A percentile compares a stretch with the other conserved stretches of the same genome.
Conservation (phyloP, 1,140 invertebrate species). For the Trichomalopsis sarcophagae region DNA sequence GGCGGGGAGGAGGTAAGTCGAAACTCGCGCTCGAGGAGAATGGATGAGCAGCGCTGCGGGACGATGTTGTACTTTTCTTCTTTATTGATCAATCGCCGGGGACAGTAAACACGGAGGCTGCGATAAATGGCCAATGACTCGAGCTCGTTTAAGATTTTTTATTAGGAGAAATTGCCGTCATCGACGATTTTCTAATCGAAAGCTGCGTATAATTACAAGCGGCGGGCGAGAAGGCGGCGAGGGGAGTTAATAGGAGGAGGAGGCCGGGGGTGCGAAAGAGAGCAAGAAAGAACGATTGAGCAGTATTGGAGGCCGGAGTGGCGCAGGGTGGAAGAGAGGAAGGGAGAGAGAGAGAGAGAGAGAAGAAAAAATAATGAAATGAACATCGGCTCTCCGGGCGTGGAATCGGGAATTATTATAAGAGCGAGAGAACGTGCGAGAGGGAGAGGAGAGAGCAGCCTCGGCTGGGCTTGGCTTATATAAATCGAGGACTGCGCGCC, state of each 20-base stretch:
- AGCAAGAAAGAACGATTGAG: slow-evolving; percentile 45
- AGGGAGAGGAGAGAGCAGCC: background rate
- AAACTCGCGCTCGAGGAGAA: background rate
- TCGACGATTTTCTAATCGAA: background rate
- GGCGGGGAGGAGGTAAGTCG: background rate
- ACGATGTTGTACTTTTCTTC: slow-evolving; percentile 39
- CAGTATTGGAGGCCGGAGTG: slow-evolving; percentile 29
- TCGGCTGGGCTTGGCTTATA: slow-evolving; percentile 64
- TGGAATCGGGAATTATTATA: slow-evolving; percentile 73
- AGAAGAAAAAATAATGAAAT: slow-evolving; percentile 74
- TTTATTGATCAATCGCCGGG: slow-evolving; percentile 41
- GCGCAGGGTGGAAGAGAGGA: slow-evolving; percentile 43
- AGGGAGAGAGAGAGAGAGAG: slow-evolving; percentile 49
- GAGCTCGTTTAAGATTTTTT: too few relatives aligned
- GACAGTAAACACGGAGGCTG: background rate
- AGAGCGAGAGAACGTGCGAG: slow-evolving; percentile 54
- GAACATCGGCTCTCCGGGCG: slow-evolving; percentile 67
- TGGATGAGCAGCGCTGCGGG: background rate
- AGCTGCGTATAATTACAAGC: too few relatives aligned
- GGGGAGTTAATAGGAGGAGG: background rate
- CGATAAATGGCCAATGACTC: slow-evolving; percentile 27
- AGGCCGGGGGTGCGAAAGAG: background rate
- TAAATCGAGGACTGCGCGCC: slow-evolving; percentile 63
- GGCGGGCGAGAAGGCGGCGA: background rate
- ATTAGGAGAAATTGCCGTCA: background rate